These are phyloP conservation scores for Lophius piscatorius DNA, from an alignment of 2,113 vertebrate species.

Conservation along the genomic window DNA sequence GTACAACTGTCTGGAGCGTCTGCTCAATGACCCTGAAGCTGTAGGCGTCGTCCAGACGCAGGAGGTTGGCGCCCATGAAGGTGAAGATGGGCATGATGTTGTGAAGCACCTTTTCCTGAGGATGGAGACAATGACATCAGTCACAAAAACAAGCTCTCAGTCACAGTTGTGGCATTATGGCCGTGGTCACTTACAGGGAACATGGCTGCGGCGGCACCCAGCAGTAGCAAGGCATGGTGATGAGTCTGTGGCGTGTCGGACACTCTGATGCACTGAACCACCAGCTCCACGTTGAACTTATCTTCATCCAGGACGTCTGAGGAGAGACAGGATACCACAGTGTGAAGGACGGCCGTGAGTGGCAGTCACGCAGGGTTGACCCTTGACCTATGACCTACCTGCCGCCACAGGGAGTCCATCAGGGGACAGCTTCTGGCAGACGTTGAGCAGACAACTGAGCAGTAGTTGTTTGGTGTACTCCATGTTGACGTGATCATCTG, in stretches of 20 bases:
- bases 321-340: background rate
- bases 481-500: constrained; percentile 79
- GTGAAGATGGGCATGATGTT: constrained; percentile 99
- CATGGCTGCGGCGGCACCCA: constrained; percentile 87
- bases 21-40: constrained; percentile 97
- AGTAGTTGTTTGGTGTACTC: constrained; percentile 96
- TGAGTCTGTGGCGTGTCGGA: constrained; percentile 95
- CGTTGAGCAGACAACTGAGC: constrained; percentile 89
- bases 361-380: too few species aligned
- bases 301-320: constrained; percentile 90
- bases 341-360: too few species aligned
- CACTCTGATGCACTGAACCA: constrained; percentile 91
- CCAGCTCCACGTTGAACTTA: constrained; percentile 93
- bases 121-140: background rate
- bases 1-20: constrained; percentile 94
- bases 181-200: constrained; percentile 85
- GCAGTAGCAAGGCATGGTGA: constrained; percentile 92
- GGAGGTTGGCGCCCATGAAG: constrained; percentile 95
- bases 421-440: constrained; percentile 87
- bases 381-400: constrained; percentile 17
- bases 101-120: constrained; percentile 95
- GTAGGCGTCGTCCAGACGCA: constrained; percentile 94
- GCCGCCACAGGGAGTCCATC: constrained; percentile 57
- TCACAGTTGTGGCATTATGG: too few species aligned
- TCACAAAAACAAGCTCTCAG: background rate